phyloP scores from a whole-genome alignment of 2,113 vertebrate genomes.

The Leptodactylus fuscus region DNA sequence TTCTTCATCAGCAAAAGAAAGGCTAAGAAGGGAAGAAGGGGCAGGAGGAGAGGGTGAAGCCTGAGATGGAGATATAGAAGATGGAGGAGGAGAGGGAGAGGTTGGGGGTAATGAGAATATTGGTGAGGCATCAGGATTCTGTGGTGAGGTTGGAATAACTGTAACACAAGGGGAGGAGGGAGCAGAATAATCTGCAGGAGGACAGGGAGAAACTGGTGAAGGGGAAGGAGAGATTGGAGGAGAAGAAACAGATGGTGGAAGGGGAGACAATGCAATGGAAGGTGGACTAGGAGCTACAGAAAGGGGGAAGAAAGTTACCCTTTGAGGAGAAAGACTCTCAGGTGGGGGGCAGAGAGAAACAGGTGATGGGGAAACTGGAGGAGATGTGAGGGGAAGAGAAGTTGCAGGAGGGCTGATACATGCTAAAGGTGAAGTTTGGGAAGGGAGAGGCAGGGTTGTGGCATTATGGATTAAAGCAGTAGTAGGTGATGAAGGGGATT shows the following conservation, averaged over 20 bases:
- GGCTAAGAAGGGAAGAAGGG: slow-evolving; percentile 41
- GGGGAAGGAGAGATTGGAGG: slow-evolving; percentile 15
- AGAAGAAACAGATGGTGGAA: slow-evolving; percentile 31
- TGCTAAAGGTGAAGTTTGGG: slow-evolving; percentile 38
- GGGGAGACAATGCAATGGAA: slow-evolving; percentile 27
- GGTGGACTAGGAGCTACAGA: slow-evolving; percentile 49
- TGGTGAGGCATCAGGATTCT: slow-evolving; percentile 64
- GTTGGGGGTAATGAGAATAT: slow-evolving; percentile 31
- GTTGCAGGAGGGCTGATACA: slow-evolving; percentile 30
- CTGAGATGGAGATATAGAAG: slow-evolving; percentile 56
- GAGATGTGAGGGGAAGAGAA: slow-evolving; percentile 38
- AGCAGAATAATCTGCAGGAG: slow-evolving; percentile 40
- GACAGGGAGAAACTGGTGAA: neutral
- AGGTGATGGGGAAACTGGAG: slow-evolving; percentile 30
- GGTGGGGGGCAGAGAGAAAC: slow-evolving; percentile 27
- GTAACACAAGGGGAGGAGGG: slow-evolving; percentile 56
- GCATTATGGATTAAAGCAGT: neutral
- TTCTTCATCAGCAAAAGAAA: slow-evolving; percentile 77
- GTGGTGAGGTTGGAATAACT: slow-evolving; percentile 65
- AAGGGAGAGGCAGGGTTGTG: slow-evolving; percentile 16
- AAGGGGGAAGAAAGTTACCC: slow-evolving; percentile 9
- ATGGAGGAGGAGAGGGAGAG: slow-evolving; percentile 45
- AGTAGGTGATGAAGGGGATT: slow-evolving; percentile 26
- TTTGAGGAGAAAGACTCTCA: slow-evolving; percentile 45
- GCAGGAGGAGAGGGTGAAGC: slow-evolving; percentile 56